Evolutionary conservation across 1,140 invertebrate species (phyloP).

Genomic region (Panagrolaimus sp.): DNA sequence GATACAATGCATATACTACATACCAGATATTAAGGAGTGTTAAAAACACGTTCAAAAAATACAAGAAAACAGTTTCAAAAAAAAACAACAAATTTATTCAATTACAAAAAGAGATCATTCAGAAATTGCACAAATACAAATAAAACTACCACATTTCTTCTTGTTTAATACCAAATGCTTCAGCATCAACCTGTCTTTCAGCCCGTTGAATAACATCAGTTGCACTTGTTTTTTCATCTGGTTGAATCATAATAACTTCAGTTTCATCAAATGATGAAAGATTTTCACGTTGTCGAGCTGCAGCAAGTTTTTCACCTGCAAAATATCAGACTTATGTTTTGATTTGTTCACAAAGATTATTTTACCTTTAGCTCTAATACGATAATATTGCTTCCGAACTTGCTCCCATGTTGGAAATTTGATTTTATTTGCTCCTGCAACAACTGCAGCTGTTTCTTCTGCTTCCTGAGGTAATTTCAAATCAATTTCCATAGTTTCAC

Average conservation of each 20-base stretch:
- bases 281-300: not conserved
- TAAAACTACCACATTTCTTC: too few relatives aligned
- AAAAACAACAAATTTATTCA: too few relatives aligned
- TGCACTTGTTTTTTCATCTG: not conserved
- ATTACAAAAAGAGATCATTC: too few relatives aligned
- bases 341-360: not conserved
- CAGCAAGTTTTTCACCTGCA: too few relatives aligned
- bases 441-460: not conserved
- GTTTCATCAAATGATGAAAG: not conserved
- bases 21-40: too few relatives aligned
- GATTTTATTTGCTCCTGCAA: not conserved
- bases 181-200: not conserved
- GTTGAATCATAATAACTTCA: not conserved
- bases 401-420: constrained; percentile 15
- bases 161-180: not conserved
- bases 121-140: too few relatives aligned
- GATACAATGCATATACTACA: too few relatives aligned
- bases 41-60: too few relatives aligned
- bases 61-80: too few relatives aligned
- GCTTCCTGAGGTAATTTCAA: not conserved
- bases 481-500: not conserved
- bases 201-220: constrained; percentile 5
- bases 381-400: constrained; percentile 13
- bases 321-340: not conserved
- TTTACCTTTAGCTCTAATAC: not conserved